phyloP scores from a whole-genome alignment of 2,888 invertebrate genomes.

The Lasioglossum morio region DNA sequence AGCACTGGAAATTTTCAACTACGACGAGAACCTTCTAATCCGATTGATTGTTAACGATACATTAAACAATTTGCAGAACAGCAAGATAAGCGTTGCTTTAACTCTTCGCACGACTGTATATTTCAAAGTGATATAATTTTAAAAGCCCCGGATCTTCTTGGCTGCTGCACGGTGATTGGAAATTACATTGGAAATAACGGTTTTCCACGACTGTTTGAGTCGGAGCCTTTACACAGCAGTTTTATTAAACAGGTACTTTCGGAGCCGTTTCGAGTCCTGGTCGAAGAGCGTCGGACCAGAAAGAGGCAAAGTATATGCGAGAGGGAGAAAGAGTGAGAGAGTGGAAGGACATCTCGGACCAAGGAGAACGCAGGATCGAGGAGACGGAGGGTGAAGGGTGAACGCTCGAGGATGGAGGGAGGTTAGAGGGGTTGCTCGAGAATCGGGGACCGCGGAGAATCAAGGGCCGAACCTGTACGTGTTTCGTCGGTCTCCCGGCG shows the following conservation, averaged over 20 bases:
- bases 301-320: not conserved
- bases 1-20: too few relatives aligned
- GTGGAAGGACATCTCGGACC: conserved; percentile 26
- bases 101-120: too few relatives aligned
- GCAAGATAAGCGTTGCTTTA: too few relatives aligned
- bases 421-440: conserved; percentile 59
- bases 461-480: conserved; percentile 65
- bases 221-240: not conserved
- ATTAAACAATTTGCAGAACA: too few relatives aligned
- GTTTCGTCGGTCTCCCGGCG: conserved; percentile 55
- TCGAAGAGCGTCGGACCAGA: not conserved
- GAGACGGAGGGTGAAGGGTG: conserved; percentile 11
- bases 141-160: too few relatives aligned
- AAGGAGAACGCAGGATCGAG: conserved; percentile 7
- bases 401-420: conserved; percentile 23
- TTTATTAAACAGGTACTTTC: not conserved
- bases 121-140: too few relatives aligned
- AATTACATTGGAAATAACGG: too few relatives aligned
- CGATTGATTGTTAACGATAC: too few relatives aligned
- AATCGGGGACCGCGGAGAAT: conserved; percentile 66
- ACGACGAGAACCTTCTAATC: too few relatives aligned
- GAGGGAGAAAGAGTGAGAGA: conserved; percentile 33
- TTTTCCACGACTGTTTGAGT: too few relatives aligned
- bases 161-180: too few relatives aligned
- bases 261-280: not conserved